Evolutionary conservation across 2,888 invertebrate genomes (phyloP).

Genomic region (Temnothorax rugatulus): DNA sequence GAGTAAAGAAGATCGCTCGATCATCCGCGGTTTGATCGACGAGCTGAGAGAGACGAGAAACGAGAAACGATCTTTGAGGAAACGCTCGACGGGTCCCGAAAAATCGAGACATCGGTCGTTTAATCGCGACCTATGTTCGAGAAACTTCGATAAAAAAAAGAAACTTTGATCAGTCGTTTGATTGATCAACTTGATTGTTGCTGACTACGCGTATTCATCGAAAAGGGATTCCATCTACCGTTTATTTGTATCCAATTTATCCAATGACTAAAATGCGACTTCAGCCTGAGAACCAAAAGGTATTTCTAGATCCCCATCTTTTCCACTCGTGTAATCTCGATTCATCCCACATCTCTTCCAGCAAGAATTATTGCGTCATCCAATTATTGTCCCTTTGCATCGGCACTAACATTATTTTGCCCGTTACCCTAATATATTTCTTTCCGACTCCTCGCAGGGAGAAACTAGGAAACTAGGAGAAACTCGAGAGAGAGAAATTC

Average conservation of each 20-base stretch:
- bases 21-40: conserved; percentile 40
- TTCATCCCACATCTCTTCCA: not conserved
- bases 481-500: conserved; percentile 39
- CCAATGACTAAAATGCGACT: not conserved
- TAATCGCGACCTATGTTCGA: conserved; percentile 6
- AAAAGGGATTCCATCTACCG: not conserved
- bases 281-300: not conserved
- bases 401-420: not conserved
- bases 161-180: conserved; percentile 5
- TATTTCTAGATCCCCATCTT: conserved; percentile 10
- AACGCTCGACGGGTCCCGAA: not conserved
- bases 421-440: not conserved
- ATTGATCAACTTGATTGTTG: conserved; percentile 15
- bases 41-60: conserved; percentile 55
- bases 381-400: conserved; percentile 8
- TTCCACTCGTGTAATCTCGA: conserved; percentile 18
- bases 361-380: conserved; percentile 6
- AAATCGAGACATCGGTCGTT: conserved; percentile 4
- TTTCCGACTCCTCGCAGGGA: conserved; percentile 9
- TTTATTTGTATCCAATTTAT: not conserved
- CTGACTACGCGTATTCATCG: not conserved
- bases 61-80: conserved; percentile 30
- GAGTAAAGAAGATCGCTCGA: conserved; percentile 44
- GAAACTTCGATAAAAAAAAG: not conserved
- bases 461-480: not conserved